Evolutionary conservation across 2,113 vertebrate genomes (phyloP), one percentile per base, ranked within the genome.

Genomic region (Prietella phreatophila): DNA sequence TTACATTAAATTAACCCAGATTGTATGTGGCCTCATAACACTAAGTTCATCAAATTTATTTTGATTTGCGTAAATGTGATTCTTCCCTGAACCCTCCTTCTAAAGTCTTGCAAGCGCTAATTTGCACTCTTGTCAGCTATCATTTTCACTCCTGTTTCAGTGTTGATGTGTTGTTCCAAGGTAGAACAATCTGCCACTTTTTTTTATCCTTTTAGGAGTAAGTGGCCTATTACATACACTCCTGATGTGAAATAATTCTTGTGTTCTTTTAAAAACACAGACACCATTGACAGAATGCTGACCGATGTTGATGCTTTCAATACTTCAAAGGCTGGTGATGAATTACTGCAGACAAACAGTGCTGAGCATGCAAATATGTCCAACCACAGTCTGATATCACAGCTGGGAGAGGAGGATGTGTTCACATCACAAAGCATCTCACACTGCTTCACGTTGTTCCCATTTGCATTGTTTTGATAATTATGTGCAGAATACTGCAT

Each of bases 331-430:
- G 92, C 92, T 88, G 5, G 90, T 96, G 95, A 96, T 96, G 93
- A 96, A 96, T 96, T 95, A 94, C 95, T 95, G 94, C 94, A 95
- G 95, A 94, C 94, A 95, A 94, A 95, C 94, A 94, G 94, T 93
- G 95, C 95, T 95, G 94, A 95, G 93, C 91, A 93, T 92, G 94
- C 95, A 95, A 94, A 95, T 94, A 92, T 93, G 93, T 93, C 95
- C 94, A 89, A 78, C 85, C 73, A 73, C 86, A 86, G 85, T 90
- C 88, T 89, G 88, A 89, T 85, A 88, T 85, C 86, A 83, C 85
- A 88, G 88, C 85, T 83, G 90, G 85, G 85, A 83, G 69, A 86
- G 80, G 95, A 94, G 93, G 95, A 95, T 93, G 93, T 90, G 63
- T 75, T 86, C 88, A 83, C 92, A 93, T 93, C 94, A 93, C 91